Evolutionary conservation across 2,888 invertebrate genomes (phyloP).

Genomic region (Hybos culiciformis): DNA sequence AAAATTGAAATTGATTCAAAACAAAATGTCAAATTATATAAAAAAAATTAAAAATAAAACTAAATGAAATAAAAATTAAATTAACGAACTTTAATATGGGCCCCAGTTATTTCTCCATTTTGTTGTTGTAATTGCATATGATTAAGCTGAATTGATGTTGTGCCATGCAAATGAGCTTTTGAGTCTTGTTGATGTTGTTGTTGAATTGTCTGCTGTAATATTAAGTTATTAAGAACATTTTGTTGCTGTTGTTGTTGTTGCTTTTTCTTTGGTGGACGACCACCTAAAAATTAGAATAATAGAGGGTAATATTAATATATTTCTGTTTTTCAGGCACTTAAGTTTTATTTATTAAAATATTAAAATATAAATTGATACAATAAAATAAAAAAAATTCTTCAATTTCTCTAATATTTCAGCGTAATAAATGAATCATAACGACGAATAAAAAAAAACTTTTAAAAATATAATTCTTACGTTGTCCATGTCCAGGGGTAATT

Average conservation of each 20-base stretch:
- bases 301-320: no score
- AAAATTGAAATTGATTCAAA: not conserved
- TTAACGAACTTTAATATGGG: slow-evolving; percentile 31
- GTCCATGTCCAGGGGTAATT: slow-evolving; percentile 27
- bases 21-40: not conserved
- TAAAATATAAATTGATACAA: no score
- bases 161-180: not conserved
- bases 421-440: no score
- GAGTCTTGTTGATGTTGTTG: slow-evolving; percentile 20
- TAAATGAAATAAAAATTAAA: not conserved
- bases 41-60: not conserved
- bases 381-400: not conserved
- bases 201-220: slow-evolving; percentile 26
- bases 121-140: slow-evolving; percentile 18
- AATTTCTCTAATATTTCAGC: slow-evolving; percentile 9
- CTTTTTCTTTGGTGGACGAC: slow-evolving; percentile 34
- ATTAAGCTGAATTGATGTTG: slow-evolving; percentile 14
- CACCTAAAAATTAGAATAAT: slow-evolving; percentile 27
- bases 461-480: slow-evolving; percentile 24
- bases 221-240: slow-evolving; percentile 29
- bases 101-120: slow-evolving; percentile 17
- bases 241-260: slow-evolving; percentile 16
- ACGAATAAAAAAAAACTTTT: no score
- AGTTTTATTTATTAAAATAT: no score
- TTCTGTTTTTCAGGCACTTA: no score